Conservation (phyloP, 1,140 invertebrate genomes). For the Cecropterus lyciades region DNA sequence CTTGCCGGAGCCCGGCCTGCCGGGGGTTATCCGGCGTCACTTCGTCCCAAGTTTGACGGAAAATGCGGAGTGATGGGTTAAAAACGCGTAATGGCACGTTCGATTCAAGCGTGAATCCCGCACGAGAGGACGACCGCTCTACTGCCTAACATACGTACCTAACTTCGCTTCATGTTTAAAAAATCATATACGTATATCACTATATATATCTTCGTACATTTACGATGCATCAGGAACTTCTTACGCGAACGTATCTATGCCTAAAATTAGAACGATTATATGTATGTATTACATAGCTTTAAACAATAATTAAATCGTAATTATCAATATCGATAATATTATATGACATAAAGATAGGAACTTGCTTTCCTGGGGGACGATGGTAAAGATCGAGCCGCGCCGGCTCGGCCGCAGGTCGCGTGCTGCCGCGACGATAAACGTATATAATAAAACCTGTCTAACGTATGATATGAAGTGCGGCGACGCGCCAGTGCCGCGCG, state of each 20-base stretch:
- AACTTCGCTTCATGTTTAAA: slow-evolving; percentile 81
- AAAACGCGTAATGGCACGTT: slow-evolving; percentile 41
- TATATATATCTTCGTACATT: slow-evolving; percentile 84
- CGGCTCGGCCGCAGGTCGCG: slow-evolving; percentile 70
- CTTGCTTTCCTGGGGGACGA: slow-evolving; percentile 87
- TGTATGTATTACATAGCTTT: slow-evolving; percentile 85
- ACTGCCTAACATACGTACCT: slow-evolving; percentile 81
- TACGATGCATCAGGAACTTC: slow-evolving; percentile 85
- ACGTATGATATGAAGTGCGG: slow-evolving; percentile 82
- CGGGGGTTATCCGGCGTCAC: slow-evolving; percentile 25
- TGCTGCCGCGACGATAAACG: slow-evolving; percentile 74
- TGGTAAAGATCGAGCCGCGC: slow-evolving; percentile 66
- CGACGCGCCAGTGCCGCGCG: slow-evolving; percentile 58
- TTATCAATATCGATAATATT: slow-evolving; percentile 86
- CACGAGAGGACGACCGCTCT: slow-evolving; percentile 78
- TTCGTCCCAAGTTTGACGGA: slow-evolving; percentile 40
- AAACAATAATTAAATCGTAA: slow-evolving; percentile 85
- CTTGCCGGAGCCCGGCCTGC: background rate
- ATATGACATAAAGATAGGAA: slow-evolving; percentile 87
- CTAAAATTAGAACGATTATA: slow-evolving; percentile 85
- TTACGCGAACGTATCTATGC: slow-evolving; percentile 85
- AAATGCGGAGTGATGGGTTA: slow-evolving; percentile 44
- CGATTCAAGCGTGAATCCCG: slow-evolving; percentile 51
- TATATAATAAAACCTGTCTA: slow-evolving; percentile 83
- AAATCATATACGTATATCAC: slow-evolving; percentile 83